Evolutionary conservation across 2,888 invertebrate species (phyloP).

Genomic region (Leucophora obtusa): DNA sequence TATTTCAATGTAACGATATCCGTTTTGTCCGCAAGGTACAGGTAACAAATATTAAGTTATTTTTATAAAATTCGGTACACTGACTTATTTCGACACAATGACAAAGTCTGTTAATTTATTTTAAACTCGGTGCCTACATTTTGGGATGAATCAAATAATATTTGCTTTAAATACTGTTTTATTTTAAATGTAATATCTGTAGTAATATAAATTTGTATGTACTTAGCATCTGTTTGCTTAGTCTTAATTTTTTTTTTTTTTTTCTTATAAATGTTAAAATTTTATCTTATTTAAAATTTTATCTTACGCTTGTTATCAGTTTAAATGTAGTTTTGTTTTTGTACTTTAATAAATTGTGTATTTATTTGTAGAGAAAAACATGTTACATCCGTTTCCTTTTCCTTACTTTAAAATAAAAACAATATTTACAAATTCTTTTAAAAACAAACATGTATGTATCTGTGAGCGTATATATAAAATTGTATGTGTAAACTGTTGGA

Average conservation of each 20-base stretch:
- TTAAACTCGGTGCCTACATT: too few relatives aligned
- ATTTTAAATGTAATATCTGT: not conserved
- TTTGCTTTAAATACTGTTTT: too few relatives aligned
- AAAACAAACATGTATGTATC: not conserved
- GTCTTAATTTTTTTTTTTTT: slow-evolving; percentile 38
- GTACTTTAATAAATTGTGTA: not conserved
- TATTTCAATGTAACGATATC: too few relatives aligned
- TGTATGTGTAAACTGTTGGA: not conserved
- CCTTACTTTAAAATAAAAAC: slow-evolving; percentile 41
- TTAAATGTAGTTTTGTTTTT: slow-evolving; percentile 10
- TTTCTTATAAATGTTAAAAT: slow-evolving; percentile 23
- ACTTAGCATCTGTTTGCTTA: slow-evolving; percentile 11
- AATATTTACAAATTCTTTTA: slow-evolving; percentile 44
- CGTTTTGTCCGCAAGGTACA: too few relatives aligned
- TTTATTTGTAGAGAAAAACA: slow-evolving; percentile 48
- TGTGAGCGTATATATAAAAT: not conserved
- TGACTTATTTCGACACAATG: too few relatives aligned
- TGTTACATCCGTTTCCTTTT: slow-evolving; percentile 61
- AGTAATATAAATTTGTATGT: too few relatives aligned
- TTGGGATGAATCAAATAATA: too few relatives aligned
- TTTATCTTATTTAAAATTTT: too few relatives aligned
- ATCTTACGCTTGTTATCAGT: slow-evolving; percentile 48
- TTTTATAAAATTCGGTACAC: too few relatives aligned
- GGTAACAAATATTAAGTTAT: too few relatives aligned
- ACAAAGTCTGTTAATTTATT: too few relatives aligned